Evolutionary conservation across 2,113 vertebrate species (phyloP), one percentile per base, ranked within the genome.

Genomic region (Oriolus oriolus): DNA sequence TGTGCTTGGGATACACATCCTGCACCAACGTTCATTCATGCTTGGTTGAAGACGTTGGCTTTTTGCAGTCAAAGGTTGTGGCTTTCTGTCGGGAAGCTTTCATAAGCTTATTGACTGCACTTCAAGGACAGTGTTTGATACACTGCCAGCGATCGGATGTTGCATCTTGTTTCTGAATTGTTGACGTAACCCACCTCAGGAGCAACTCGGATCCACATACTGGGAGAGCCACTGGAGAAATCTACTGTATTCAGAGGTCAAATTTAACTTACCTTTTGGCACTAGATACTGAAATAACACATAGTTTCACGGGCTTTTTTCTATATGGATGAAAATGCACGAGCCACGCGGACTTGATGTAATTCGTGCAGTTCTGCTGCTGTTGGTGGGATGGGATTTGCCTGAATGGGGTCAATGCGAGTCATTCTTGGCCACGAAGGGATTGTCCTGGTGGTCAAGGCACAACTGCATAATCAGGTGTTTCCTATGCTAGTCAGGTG

Each of bases 61-160:
- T 83, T 90, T 60, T 92, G 66, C 42, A 92, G 60, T 33, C 56
- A 77, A 21, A 84, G 71, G 47, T 60, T 74, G 79, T 78, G 69
- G 56, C 64, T 94, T 92, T 90, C 52, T 90, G 23, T 93, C 80
- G 71, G 71, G 82, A 93, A 82, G 63, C 78, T 69, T 93, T 76
- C 50, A 23, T 42, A 12, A 75, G 33, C 18, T 64, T 31, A 66
- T 77, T 5, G 27, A 47, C 87, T 69, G 42, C 20, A 0, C 31
- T 59, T 74, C 28, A 4, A 3, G 45, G 84, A 33, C 66, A 47
- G 78, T 0, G 1, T 71, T 74, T 47, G 59, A 18, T 41, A 1
- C 4, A 0, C 15, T 47, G 68, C 85, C 75, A 74, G 10, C 0
- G 0, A 18, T 63, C 0, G 0, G 50, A 42, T 28, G 24, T 23